Evolutionary conservation across 2,888 invertebrate species (phyloP).

Genomic region (Diarsia rubi): DNA sequence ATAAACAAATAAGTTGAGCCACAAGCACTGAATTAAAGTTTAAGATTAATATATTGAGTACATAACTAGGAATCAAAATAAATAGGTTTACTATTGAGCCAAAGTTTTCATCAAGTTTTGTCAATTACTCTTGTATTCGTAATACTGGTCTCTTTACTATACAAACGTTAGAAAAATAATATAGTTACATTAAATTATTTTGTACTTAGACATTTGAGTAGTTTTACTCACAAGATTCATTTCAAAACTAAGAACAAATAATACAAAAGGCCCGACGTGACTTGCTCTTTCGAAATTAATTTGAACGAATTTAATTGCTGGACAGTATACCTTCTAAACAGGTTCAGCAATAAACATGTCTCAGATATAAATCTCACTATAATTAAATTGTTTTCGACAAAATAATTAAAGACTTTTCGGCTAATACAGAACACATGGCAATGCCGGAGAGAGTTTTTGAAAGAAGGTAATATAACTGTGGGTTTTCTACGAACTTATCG

Average conservation of each 20-base stretch:
- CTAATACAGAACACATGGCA: constrained; percentile 35
- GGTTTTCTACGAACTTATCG: constrained; percentile 26
- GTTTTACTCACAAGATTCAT: too few species aligned
- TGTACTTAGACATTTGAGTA: background rate
- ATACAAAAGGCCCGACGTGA: background rate
- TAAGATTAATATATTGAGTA: too few species aligned
- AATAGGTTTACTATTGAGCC: too few species aligned
- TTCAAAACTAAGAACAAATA: background rate
- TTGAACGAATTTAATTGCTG: constrained; percentile 27
- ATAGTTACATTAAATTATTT: background rate
- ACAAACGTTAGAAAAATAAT: background rate
- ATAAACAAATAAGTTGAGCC: too few species aligned
- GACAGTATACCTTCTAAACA: constrained; percentile 17
- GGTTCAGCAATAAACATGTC: constrained; percentile 29
- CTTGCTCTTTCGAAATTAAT: constrained; percentile 20
- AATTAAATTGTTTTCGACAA: constrained; percentile 51
- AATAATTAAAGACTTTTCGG: constrained; percentile 47
- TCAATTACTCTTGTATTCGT: background rate
- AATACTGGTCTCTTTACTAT: background rate
- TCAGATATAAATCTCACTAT: constrained; percentile 43
- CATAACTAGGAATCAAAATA: too few species aligned
- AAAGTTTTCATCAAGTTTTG: background rate
- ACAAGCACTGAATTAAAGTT: too few species aligned
- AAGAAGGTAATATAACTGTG: constrained; percentile 50
- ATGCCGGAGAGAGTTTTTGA: constrained; percentile 53